Conservation (phyloP, 2,113 vertebrate genomes). For the Gambusia holbrooki region DNA sequence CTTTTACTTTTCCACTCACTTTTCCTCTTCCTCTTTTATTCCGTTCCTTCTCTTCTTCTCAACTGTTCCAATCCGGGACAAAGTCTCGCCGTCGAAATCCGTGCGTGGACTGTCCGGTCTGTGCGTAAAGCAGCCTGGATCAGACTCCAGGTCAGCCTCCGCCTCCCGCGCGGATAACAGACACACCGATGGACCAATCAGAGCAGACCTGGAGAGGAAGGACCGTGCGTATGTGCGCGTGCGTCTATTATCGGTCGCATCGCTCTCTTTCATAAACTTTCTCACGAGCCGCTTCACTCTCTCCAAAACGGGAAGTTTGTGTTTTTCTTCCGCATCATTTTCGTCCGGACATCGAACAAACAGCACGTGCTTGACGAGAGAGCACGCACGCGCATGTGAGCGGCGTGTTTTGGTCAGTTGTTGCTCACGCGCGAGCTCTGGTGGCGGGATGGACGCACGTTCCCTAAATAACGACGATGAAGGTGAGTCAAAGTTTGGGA, state of each 20-base stretch:
- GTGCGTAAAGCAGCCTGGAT: conserved; percentile 61
- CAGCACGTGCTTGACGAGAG: not conserved
- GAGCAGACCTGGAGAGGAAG: conserved; percentile 19
- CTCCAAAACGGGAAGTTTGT: conserved; percentile 58
- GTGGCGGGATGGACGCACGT: conserved; percentile 42
- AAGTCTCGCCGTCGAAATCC: conserved; percentile 11
- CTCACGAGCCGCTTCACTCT: conserved; percentile 64
- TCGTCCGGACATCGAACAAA: not conserved
- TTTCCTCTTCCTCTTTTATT: conserved; percentile 9
- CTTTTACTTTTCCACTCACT: conserved; percentile 10
- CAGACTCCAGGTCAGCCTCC: conserved; percentile 56
- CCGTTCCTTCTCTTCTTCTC: not conserved
- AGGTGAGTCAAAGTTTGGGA: not conserved
- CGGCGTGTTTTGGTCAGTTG: not conserved
- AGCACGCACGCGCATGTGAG: not conserved
- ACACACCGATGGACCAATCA: conserved; percentile 34
- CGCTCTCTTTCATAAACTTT: conserved; percentile 66
- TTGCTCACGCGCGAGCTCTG: conserved; percentile 69
- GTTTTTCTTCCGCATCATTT: conserved; percentile 36
- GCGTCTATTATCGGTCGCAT: conserved; percentile 49
- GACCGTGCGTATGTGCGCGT: conserved; percentile 23
- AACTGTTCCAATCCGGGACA: not conserved
- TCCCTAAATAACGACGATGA: conserved; percentile 14
- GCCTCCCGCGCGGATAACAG: conserved; percentile 33
- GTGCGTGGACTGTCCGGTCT: conserved; percentile 61